These are phyloP conservation scores for Salvelinus alpinus DNA, from an alignment of 2,113 vertebrate genomes.

Conservation along the genomic window DNA sequence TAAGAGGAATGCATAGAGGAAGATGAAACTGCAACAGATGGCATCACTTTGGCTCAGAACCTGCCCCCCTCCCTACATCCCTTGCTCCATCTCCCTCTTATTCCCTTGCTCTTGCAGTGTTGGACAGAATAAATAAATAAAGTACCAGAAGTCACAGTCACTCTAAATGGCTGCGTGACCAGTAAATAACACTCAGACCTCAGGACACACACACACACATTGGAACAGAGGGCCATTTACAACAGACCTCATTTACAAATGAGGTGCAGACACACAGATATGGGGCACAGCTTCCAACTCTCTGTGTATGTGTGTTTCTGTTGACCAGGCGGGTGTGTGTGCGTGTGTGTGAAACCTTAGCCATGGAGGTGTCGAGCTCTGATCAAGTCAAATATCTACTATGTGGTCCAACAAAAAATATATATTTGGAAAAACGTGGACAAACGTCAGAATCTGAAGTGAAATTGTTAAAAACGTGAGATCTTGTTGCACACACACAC, in stretches of 20 bases:
- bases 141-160: too few species aligned
- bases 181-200: neutral
- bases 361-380: neutral
- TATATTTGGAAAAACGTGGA: too few species aligned
- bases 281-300: too few species aligned
- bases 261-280: too few species aligned
- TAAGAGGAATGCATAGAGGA: neutral
- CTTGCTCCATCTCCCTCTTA: neutral
- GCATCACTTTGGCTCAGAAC: slow-evolving; percentile 35
- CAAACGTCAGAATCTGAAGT: too few species aligned
- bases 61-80: neutral
- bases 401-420: neutral
- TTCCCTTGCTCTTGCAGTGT: too few species aligned
- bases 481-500: neutral
- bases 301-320: too few species aligned
- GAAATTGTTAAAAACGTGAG: too few species aligned
- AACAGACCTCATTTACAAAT: too few species aligned
- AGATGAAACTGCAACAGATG: slow-evolving; percentile 61
- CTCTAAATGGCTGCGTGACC: slow-evolving; percentile 1
- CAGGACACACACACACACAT: too few species aligned
- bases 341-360: neutral
- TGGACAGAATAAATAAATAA: too few species aligned
- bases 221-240: too few species aligned
- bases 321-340: neutral
- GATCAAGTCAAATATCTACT: neutral